These are phyloP conservation scores for Phragmatobia fuliginosa DNA, from an alignment of 2,888 invertebrate genomes.

Conservation along the genomic window DNA sequence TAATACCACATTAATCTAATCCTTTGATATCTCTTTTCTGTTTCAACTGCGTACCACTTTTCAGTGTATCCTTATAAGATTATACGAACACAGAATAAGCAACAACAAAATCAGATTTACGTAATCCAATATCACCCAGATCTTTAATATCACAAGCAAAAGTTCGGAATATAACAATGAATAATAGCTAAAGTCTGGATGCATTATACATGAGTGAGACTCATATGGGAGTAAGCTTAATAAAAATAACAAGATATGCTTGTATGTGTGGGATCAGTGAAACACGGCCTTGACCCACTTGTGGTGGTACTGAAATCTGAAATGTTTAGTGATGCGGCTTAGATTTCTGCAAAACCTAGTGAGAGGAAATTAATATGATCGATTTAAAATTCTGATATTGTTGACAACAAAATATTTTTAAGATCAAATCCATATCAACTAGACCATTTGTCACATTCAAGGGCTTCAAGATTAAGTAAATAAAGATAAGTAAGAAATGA, in stretches of 20 bases:
- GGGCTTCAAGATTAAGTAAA: neutral
- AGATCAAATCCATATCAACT: neutral
- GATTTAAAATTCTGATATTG: neutral
- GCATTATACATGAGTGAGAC: constrained; percentile 51
- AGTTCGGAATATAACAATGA: constrained; percentile 39
- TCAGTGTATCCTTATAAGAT: constrained; percentile 22
- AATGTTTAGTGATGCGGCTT: constrained; percentile 38
- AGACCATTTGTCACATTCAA: neutral
- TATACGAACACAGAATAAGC: constrained; percentile 19
- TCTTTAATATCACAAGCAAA: constrained; percentile 50
- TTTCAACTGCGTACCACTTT: constrained; percentile 13
- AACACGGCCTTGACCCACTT: constrained; percentile 42
- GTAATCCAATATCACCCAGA: constrained; percentile 53
- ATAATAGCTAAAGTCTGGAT: constrained; percentile 49
- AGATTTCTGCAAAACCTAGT: constrained; percentile 24
- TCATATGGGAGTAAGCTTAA: constrained; percentile 35
- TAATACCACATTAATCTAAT: constrained; percentile 13
- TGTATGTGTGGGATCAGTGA: constrained; percentile 34
- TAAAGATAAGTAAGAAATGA: neutral
- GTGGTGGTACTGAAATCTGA: constrained; percentile 46
- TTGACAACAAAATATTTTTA: neutral
- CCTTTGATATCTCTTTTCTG: constrained; percentile 3
- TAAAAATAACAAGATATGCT: constrained; percentile 38
- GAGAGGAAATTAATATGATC: constrained; percentile 10
- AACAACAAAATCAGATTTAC: constrained; percentile 35